These are phyloP conservation scores for Eupithecia subfuscata DNA, from an alignment of 2,888 invertebrate species.

Conservation along the genomic window DNA sequence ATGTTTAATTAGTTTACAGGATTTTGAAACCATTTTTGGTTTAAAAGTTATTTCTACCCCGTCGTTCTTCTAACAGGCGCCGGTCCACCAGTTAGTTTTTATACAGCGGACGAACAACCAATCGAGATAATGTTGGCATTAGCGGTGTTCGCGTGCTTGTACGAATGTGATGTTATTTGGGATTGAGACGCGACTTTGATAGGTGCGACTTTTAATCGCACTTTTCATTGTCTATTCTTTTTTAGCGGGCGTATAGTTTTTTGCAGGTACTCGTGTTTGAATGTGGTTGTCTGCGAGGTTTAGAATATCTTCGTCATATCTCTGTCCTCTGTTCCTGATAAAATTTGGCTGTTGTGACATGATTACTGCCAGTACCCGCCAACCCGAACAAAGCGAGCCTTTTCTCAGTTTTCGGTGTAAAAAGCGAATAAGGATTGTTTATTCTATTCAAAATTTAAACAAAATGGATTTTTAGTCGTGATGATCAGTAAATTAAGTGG, in stretches of 20 bases:
- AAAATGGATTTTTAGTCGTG: background rate
- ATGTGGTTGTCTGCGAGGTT: no score
- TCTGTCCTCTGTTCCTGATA: background rate
- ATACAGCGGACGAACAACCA: slow-evolving; percentile 20
- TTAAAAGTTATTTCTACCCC: background rate
- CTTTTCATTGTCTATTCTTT: no score
- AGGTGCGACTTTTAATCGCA: slow-evolving; percentile 12
- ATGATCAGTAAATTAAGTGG: background rate
- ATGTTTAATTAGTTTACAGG: background rate
- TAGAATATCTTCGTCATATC: background rate
- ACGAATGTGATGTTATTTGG: background rate
- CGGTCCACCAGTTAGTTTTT: slow-evolving; percentile 20
- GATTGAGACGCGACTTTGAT: slow-evolving; percentile 4
- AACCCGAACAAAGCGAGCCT: background rate
- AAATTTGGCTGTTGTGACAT: background rate
- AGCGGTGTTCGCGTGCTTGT: slow-evolving; percentile 19
- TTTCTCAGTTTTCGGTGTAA: background rate
- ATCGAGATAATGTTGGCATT: slow-evolving; percentile 29
- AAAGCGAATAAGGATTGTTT: background rate
- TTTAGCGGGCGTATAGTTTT: no score
- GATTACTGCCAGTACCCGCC: background rate
- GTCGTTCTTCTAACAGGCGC: slow-evolving; percentile 15
- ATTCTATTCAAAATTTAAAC: background rate
- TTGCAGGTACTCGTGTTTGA: no score
- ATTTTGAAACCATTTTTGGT: background rate